Percentiles rank a stretch among this genome's conserved stretches.
Conservation (phyloP, 2,888 invertebrate genomes). For the Dicroscelio sp. region DNA sequence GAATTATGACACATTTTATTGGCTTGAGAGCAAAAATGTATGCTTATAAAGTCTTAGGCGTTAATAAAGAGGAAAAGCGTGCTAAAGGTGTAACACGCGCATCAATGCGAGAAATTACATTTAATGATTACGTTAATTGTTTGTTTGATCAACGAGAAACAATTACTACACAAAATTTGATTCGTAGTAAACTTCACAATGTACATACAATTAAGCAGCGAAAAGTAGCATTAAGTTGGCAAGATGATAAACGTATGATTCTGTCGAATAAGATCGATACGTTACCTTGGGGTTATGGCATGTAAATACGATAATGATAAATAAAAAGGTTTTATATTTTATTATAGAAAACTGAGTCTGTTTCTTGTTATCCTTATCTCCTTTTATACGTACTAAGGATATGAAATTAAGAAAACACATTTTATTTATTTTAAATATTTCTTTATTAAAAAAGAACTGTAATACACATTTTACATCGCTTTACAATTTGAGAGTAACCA, state of each 20-base stretch:
- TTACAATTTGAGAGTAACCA: no score
- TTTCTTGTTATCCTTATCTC: no score
- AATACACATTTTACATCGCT: no score
- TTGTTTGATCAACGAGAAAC: conserved; percentile 39
- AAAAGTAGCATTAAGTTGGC: conserved; percentile 26
- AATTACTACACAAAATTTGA: no score
- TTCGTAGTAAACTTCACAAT: conserved; percentile 44
- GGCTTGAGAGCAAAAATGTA: conserved; percentile 77
- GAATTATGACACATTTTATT: conserved; percentile 87
- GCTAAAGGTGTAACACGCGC: conserved; percentile 81
- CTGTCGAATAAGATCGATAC: not conserved
- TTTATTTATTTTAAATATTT: no score
- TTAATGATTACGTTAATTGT: conserved; percentile 71
- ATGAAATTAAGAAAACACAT: no score
- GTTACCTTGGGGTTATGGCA: conserved; percentile 7
- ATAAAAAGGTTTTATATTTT: no score
- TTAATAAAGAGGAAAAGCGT: conserved; percentile 75
- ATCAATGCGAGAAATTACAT: conserved; percentile 59
- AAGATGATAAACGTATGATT: conserved; percentile 35
- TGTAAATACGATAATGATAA: no score
- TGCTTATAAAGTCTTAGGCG: conserved; percentile 68
- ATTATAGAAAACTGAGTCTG: no score
- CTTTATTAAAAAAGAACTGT: no score
- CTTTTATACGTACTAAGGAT: no score
- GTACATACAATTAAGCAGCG: conserved; percentile 29